Conservation (phyloP, 2,113 vertebrate species). For the Nanger granti region DNA sequence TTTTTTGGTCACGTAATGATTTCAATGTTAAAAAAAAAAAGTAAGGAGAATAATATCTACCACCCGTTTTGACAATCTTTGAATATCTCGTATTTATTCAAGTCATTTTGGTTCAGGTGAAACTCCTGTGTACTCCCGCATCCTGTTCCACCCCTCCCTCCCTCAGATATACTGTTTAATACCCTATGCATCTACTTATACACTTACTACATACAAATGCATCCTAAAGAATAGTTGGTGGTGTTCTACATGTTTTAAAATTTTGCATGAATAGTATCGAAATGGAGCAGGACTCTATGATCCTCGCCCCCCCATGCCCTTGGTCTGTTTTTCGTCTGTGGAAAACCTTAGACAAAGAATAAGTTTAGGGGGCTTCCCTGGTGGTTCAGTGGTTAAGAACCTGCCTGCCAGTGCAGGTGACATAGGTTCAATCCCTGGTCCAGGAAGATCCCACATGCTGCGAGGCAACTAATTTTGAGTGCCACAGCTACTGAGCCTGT, state of each 20-base stretch:
- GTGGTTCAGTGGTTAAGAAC: not conserved
- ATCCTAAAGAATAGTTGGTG: not conserved
- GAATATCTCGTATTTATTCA: not conserved
- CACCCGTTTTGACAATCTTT: not conserved
- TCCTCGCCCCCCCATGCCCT: not conserved
- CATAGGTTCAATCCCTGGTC: not conserved
- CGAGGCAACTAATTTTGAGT: not conserved
- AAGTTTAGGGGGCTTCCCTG: not conserved
- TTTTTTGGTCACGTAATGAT: not conserved
- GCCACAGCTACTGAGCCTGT: not conserved
- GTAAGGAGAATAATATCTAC: not conserved
- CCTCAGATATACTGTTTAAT: not conserved
- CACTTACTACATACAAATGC: not conserved
- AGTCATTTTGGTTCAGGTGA: not conserved
- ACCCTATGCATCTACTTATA: not conserved
- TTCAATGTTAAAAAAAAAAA: not conserved
- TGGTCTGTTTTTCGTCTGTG: not conserved
- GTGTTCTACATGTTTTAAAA: not conserved
- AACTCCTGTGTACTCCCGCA: not conserved
- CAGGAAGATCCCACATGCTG: not conserved
- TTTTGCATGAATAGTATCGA: not conserved
- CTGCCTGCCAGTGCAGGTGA: not conserved
- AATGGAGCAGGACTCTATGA: not conserved
- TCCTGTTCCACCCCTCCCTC: not conserved
- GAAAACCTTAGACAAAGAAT: not conserved